A percentile compares a stretch with the other conserved stretches of the same genome.
Evolutionary conservation across 2,888 invertebrate species (phyloP).

Genomic region (Rhimphoctona megacephalus): DNA sequence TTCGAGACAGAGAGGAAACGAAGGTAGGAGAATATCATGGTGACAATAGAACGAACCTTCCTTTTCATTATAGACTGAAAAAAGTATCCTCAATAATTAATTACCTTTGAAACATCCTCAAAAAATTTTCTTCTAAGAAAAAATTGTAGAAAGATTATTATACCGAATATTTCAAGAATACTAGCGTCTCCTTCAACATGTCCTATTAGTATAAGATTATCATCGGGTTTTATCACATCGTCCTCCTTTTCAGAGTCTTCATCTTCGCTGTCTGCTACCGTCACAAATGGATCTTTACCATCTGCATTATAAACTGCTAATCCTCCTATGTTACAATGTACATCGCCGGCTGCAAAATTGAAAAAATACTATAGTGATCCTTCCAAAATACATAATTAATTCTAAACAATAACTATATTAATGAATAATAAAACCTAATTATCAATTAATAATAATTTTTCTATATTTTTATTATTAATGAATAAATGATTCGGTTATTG

Average conservation of each 20-base stretch:
- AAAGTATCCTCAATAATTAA: neutral
- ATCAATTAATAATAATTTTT: too few species aligned
- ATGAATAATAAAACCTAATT: neutral
- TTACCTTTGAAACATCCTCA: neutral
- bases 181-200: constrained; percentile 95
- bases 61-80: constrained; percentile 94
- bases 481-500: neutral
- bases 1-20: constrained; percentile 96
- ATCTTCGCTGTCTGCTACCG: constrained; percentile 80
- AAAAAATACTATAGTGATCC: neutral
- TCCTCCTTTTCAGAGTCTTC: constrained; percentile 94
- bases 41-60: constrained; percentile 97
- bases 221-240: constrained; percentile 93
- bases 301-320: constrained; percentile 77
- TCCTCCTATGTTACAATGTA: constrained; percentile 77
- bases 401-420: neutral
- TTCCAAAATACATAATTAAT: neutral
- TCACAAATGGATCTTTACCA: constrained; percentile 79
- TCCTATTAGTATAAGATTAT: constrained; percentile 95
- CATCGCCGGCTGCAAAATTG: constrained; percentile 15
- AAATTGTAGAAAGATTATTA: neutral
- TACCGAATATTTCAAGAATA: constrained; percentile 72
- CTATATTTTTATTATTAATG: too few species aligned
- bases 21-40: constrained; percentile 95
- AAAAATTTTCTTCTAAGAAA: neutral